phyloP scores from a whole-genome alignment of 2,888 invertebrate genomes.

The Synergus japonicus region DNA sequence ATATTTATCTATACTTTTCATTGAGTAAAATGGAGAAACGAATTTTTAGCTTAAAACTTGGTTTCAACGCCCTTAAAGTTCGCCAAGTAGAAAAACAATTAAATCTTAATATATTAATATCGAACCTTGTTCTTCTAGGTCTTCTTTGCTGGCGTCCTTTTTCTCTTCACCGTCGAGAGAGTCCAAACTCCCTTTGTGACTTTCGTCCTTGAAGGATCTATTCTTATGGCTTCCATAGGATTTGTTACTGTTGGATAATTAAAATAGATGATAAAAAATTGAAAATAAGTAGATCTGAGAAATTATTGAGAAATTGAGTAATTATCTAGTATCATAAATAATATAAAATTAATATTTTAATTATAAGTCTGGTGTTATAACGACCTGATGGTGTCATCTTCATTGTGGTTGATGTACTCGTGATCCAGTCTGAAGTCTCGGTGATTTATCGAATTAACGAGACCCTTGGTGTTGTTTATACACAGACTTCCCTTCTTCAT shows the following conservation, averaged over 20 bases:
- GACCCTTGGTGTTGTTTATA: conserved; percentile 87
- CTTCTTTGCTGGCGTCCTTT: conserved; percentile 94
- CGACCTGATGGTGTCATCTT: conserved; percentile 79
- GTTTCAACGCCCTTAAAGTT: too few species aligned
- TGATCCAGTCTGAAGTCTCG: conserved; percentile 87
- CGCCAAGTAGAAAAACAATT: neutral
- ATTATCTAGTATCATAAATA: too few species aligned
- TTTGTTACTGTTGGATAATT: conserved; percentile 84
- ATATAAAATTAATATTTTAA: neutral
- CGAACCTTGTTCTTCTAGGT: conserved; percentile 88
- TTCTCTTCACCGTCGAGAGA: conserved; percentile 91
- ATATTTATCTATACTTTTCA: too few species aligned
- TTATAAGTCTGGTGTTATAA: conserved; percentile 23
- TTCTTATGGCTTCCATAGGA: conserved; percentile 96
- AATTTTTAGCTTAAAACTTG: too few species aligned
- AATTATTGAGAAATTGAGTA: too few species aligned
- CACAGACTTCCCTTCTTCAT: conserved; percentile 89
- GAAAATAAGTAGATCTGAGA: neutral
- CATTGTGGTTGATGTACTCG: conserved; percentile 85
- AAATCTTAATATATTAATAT: conserved; percentile 2
- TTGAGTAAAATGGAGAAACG: too few species aligned
- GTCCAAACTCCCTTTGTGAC: conserved; percentile 93
- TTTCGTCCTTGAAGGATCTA: conserved; percentile 92
- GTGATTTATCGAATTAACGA: conserved; percentile 90
- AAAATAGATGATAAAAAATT: conserved; percentile 5